Percentiles rank a stretch among this genome's conserved stretches.
Conservation (phyloP, 1,140 invertebrate species). For the Danaus melanippus region DNA sequence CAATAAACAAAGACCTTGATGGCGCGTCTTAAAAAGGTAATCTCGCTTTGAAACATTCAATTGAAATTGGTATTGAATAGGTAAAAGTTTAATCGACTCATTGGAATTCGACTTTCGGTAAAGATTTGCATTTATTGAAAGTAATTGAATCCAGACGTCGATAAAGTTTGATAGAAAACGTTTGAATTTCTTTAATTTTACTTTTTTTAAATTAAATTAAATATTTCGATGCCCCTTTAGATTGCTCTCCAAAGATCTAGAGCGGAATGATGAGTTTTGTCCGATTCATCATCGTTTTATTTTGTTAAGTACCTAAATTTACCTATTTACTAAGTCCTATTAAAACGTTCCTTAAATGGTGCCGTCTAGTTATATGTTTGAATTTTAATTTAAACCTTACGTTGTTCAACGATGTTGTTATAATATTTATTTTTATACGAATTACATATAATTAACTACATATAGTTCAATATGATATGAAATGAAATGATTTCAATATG, state of each 20-base stretch:
- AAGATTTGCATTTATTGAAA: slow-evolving; percentile 25
- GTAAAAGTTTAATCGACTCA: slow-evolving; percentile 22
- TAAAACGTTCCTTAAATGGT: too few relatives aligned
- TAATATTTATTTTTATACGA: too few relatives aligned
- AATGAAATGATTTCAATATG: too few relatives aligned
- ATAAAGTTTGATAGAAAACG: slow-evolving; percentile 21
- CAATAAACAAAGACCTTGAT: slow-evolving; percentile 11
- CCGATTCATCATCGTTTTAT: too few relatives aligned
- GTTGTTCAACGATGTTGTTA: too few relatives aligned
- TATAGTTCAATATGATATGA: too few relatives aligned
- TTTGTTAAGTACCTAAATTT: too few relatives aligned
- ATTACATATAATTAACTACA: too few relatives aligned
- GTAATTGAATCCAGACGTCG: slow-evolving; percentile 18
- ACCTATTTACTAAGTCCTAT: too few relatives aligned
- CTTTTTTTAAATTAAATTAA: background rate
- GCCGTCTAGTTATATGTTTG: too few relatives aligned
- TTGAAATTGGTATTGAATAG: slow-evolving; percentile 15
- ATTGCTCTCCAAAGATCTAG: background rate
- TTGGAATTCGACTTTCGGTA: slow-evolving; percentile 14
- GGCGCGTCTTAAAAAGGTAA: slow-evolving; percentile 11
- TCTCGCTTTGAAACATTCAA: slow-evolving; percentile 16
- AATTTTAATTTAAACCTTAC: too few relatives aligned
- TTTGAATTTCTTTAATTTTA: slow-evolving; percentile 10
- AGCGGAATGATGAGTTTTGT: too few relatives aligned
- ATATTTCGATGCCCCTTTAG: background rate